Evolutionary conservation across 64 coral and sea anemone species (phyloP).

Genomic region (Montipora cactus): DNA sequence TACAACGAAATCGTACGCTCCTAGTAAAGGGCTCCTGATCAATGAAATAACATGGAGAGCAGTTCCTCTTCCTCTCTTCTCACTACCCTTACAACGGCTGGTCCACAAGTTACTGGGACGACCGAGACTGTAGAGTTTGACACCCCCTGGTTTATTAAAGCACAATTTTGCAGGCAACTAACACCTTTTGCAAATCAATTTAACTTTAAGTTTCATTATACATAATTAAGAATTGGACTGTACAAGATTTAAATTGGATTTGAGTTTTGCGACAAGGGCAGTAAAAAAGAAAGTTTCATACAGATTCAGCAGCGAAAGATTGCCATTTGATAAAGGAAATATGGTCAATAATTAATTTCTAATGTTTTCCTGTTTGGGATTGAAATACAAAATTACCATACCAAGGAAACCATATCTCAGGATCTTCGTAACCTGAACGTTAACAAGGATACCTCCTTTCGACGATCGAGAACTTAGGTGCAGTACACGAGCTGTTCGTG

Average conservation of each 20-base stretch:
- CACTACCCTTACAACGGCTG: too few relatives aligned
- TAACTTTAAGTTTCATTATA: background rate
- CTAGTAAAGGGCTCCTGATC: too few relatives aligned
- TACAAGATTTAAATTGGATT: constrained; percentile 10
- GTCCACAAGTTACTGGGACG: too few relatives aligned
- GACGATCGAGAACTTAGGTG: too few relatives aligned
- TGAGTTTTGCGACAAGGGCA: background rate
- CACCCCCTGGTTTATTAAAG: background rate
- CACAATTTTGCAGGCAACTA: background rate
- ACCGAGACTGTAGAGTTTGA: background rate
- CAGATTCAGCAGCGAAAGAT: background rate
- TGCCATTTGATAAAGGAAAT: background rate
- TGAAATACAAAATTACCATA: background rate
- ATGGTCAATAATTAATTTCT: background rate
- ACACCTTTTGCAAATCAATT: background rate
- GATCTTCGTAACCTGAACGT: too few relatives aligned
- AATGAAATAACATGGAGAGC: too few relatives aligned
- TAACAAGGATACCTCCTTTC: too few relatives aligned
- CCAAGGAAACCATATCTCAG: background rate
- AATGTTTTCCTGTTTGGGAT: background rate
- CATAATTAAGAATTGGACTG: constrained; percentile 16
- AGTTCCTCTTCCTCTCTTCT: too few relatives aligned
- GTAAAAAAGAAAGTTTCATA: background rate
- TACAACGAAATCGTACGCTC: too few relatives aligned
- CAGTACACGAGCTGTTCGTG: too few relatives aligned